Percentiles rank a stretch among this genome's conserved stretches.
These are phyloP conservation scores for Metellina segmentata DNA, from an alignment of 2,888 invertebrate species.

Conservation along the genomic window DNA sequence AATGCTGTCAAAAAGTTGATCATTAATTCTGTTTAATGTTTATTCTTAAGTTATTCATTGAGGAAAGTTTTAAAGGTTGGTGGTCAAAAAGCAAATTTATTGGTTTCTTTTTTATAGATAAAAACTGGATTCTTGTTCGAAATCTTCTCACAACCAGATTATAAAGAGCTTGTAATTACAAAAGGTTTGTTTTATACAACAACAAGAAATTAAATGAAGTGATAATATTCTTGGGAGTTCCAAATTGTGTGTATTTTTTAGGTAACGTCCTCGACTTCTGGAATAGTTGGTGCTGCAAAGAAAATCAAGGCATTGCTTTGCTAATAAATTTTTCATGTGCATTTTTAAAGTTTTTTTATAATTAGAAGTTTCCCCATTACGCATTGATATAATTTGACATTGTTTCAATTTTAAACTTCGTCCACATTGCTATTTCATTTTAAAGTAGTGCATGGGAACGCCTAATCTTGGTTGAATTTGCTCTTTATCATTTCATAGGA, in stretches of 20 bases:
- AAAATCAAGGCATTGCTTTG: constrained; percentile 15
- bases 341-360: not conserved
- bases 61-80: constrained; percentile 63
- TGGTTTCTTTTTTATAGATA: constrained; percentile 77
- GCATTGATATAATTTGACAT: too few relatives aligned
- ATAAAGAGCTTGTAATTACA: constrained; percentile 75
- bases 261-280: constrained; percentile 39
- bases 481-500: too few relatives aligned
- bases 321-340: not conserved
- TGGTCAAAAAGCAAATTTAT: constrained; percentile 75
- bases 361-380: not conserved
- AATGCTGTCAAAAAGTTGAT: constrained; percentile 2
- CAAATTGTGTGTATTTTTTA: constrained; percentile 65
- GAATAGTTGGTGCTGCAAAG: constrained; percentile 38
- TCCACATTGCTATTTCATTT: too few relatives aligned
- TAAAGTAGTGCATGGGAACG: too few relatives aligned
- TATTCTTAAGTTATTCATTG: constrained; percentile 51
- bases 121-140: constrained; percentile 74
- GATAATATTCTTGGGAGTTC: constrained; percentile 59
- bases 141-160: constrained; percentile 73
- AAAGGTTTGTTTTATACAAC: constrained; percentile 74
- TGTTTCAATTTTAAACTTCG: too few relatives aligned
- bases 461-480: too few relatives aligned
- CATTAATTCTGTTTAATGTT: not conserved
- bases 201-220: constrained; percentile 38